phyloP scores from a whole-genome alignment of 2,888 invertebrate species.

The Smittia aterrima region DNA sequence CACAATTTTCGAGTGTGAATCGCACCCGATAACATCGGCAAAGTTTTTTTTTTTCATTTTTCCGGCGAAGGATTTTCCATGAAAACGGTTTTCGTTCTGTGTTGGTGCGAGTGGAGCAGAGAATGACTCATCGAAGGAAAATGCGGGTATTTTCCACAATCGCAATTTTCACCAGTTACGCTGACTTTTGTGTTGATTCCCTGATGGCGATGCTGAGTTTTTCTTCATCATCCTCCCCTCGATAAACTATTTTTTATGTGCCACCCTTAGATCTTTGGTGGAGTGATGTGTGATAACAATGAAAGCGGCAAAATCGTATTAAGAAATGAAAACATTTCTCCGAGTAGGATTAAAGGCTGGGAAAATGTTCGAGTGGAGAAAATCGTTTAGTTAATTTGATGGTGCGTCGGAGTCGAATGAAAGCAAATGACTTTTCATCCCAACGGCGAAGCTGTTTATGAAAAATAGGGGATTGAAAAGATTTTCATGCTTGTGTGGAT shows the following conservation, averaged over 20 bases:
- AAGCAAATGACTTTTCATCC: slow-evolving; percentile 31
- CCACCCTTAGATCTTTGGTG: background rate
- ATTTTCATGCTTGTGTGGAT: slow-evolving; percentile 32
- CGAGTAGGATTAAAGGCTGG: background rate
- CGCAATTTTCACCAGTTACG: background rate
- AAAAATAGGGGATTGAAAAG: background rate
- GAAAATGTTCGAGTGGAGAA: slow-evolving; percentile 1
- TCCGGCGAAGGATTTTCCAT: slow-evolving; percentile 11
- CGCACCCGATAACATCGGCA: background rate
- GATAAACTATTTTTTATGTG: slow-evolving; percentile 38
- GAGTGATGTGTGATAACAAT: slow-evolving; percentile 35
- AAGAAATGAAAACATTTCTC: slow-evolving; percentile 37
- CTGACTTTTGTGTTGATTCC: slow-evolving; percentile 26
- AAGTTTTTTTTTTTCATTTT: slow-evolving; percentile 4
- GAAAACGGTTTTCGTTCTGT: background rate
- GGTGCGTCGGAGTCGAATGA: slow-evolving; percentile 20
- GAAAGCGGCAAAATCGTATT: slow-evolving; percentile 39
- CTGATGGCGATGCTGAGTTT: background rate
- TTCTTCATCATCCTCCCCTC: background rate
- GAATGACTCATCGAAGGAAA: slow-evolving; percentile 36
- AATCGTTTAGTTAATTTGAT: slow-evolving; percentile 41
- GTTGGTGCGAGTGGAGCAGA: slow-evolving; percentile 31
- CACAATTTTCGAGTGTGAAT: no score
- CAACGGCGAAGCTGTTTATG: background rate
- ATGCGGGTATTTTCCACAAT: slow-evolving; percentile 40